Conservation (phyloP, 35 echinoderm and acorn worm genomes). For the Stichopus chloronotus region DNA sequence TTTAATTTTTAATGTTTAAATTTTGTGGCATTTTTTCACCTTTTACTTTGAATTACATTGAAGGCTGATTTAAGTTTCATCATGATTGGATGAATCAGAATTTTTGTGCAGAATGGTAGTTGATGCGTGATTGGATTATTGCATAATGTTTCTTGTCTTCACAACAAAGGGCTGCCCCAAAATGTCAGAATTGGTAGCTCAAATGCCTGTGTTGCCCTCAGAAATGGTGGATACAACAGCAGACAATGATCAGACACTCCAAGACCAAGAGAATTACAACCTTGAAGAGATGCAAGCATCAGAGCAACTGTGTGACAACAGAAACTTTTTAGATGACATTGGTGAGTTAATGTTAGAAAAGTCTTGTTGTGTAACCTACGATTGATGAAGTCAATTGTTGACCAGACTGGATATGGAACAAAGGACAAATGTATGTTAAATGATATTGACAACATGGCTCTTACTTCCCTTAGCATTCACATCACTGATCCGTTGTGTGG, state of each 20-base stretch:
- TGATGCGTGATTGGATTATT: too few species aligned
- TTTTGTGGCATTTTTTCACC: too few species aligned
- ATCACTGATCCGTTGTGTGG: background rate
- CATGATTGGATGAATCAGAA: too few species aligned
- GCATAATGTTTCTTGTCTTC: background rate
- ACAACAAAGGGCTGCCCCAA: background rate
- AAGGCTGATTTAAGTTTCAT: too few species aligned
- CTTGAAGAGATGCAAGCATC: background rate
- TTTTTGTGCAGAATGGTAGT: too few species aligned
- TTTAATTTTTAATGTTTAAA: too few species aligned
- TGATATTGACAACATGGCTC: background rate
- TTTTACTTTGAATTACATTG: too few species aligned
- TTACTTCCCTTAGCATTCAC: background rate
- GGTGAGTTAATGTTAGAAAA: background rate
- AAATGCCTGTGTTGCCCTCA: background rate
- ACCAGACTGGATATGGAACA: background rate
- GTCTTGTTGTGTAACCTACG: background rate
- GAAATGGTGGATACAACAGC: background rate
- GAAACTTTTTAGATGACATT: constrained; percentile 39
- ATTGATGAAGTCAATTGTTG: background rate
- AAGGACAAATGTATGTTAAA: background rate
- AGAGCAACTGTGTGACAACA: constrained; percentile 13
- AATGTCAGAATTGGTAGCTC: background rate
- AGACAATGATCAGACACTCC: background rate
- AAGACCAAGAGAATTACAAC: background rate